A percentile compares a stretch with the other conserved stretches of the same genome.
Conservation (phyloP, 1,140 invertebrate species). For the Nixonia krombeini region DNA sequence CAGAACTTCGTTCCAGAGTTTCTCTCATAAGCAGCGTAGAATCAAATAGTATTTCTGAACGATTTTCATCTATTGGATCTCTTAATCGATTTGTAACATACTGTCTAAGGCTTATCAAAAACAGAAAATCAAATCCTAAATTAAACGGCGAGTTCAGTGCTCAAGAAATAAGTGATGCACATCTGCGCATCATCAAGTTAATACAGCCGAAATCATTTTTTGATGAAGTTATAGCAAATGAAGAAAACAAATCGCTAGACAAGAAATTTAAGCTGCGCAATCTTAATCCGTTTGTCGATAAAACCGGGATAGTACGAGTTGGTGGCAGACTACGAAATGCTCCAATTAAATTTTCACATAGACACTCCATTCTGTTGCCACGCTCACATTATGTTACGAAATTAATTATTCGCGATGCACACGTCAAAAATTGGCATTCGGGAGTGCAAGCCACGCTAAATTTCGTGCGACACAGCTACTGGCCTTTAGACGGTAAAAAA, state of each 20-base stretch:
- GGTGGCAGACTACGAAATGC: constrained; percentile 11
- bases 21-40: too few species aligned
- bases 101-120: not conserved
- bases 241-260: not conserved
- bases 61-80: too few species aligned
- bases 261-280: not conserved
- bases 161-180: not conserved
- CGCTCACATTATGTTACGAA: constrained; percentile 21
- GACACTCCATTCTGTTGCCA: constrained; percentile 36
- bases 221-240: not conserved
- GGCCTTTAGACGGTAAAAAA: constrained; percentile 32
- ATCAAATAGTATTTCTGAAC: too few species aligned
- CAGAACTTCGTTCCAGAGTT: too few species aligned
- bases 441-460: too few species aligned
- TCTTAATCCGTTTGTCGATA: constrained; percentile 9
- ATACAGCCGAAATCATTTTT: not conserved
- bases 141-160: not conserved
- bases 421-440: constrained; percentile 43
- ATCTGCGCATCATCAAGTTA: too few species aligned
- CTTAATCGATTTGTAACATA: too few species aligned
- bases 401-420: constrained; percentile 44
- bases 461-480: constrained; percentile 27
- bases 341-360: constrained; percentile 5
- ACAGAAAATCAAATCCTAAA: not conserved
- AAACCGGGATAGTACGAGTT: constrained; percentile 7